Conservation (phyloP, 2,888 invertebrate genomes). For the Brassicogethes aeneus region DNA sequence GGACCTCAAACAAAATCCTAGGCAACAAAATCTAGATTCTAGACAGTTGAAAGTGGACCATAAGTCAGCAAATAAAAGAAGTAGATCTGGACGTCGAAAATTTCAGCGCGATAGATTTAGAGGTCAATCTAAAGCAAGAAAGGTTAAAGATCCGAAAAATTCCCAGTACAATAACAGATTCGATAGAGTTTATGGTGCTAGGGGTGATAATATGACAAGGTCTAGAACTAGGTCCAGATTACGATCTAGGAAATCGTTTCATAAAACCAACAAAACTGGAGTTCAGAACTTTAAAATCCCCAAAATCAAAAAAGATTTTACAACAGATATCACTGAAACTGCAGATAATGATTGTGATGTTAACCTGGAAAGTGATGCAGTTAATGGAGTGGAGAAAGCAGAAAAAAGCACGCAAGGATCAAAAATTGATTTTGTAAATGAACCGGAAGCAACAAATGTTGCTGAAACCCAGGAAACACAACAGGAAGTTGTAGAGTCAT, state of each 20-base stretch:
- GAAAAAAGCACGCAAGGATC: conserved; percentile 5
- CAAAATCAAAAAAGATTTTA: conserved; percentile 36
- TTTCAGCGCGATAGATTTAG: neutral
- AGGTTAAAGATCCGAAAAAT: conserved; percentile 8
- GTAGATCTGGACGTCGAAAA: conserved; percentile 3
- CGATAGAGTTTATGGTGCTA: neutral
- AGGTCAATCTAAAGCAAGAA: neutral
- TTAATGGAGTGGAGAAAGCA: conserved; percentile 4
- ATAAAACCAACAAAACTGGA: conserved; percentile 42
- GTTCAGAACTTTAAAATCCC: conserved; percentile 48
- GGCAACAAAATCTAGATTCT: conserved; percentile 3
- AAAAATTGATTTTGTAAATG: too few relatives aligned
- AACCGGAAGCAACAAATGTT: neutral
- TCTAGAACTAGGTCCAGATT: conserved; percentile 13
- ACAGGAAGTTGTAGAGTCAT: too few relatives aligned
- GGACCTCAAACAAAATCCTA: conserved; percentile 2
- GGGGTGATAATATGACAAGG: neutral
- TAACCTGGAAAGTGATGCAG: conserved; percentile 8
- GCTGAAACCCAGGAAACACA: conserved; percentile 2
- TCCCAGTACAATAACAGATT: conserved; percentile 4
- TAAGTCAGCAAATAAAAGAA: conserved; percentile 5
- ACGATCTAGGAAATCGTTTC: conserved; percentile 31
- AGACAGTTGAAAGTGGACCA: conserved; percentile 7
- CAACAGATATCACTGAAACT: neutral
- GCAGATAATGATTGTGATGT: neutral